Evolutionary conservation across 2,797 vertebrate genomes (phyloP).

Genomic region (Limosa lapponica): DNA sequence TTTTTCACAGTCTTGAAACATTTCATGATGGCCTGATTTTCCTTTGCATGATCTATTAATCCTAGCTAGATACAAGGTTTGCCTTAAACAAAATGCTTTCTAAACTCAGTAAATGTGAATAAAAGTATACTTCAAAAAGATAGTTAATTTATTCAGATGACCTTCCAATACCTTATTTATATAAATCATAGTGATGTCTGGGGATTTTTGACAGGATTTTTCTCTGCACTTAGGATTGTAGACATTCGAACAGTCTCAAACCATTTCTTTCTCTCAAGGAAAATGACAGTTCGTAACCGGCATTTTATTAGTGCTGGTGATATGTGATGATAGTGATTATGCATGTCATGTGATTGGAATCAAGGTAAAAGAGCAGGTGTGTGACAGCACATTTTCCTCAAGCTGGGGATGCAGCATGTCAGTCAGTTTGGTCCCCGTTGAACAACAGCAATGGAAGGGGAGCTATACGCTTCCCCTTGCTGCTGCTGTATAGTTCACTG

Average conservation of each 20-base stretch:
- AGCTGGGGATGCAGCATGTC: background rate
- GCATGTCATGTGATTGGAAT: background rate
- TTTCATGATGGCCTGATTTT: background rate
- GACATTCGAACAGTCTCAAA: fast-evolving
- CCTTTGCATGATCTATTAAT: background rate
- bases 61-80: background rate
- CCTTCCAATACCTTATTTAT: background rate
- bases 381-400: background rate
- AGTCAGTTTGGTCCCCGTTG: background rate
- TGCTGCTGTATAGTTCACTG: background rate
- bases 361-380: background rate
- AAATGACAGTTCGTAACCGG: background rate
- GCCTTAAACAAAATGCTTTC: background rate
- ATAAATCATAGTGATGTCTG: background rate
- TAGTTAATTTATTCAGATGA: background rate
- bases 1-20: background rate
- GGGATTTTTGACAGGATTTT: background rate
- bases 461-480: background rate
- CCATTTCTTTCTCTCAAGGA: background rate
- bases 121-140: background rate
- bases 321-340: background rate
- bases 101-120: background rate
- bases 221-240: background rate
- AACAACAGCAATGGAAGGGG: background rate
- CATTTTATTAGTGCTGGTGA: background rate